A percentile compares a stretch with the other conserved stretches of the same genome.
phyloP scores from a whole-genome alignment of 2,888 invertebrate species.

The Ophion obscuratus region DNA sequence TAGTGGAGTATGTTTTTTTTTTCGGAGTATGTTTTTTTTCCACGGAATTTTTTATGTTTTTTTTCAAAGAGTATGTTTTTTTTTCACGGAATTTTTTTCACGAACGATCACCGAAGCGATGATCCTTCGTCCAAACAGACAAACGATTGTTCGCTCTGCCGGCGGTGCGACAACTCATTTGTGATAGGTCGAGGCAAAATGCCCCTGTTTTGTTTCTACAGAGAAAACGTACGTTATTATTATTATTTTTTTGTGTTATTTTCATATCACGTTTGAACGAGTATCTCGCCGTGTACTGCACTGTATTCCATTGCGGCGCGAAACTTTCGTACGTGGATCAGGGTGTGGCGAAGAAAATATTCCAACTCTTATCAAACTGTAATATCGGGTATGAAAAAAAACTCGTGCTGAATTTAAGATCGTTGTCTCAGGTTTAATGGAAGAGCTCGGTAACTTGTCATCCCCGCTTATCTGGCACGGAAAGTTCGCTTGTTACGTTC shows the following conservation, averaged over 20 bases:
- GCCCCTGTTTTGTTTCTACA: conserved; percentile 43
- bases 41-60: too few species aligned
- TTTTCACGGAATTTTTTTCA: too few species aligned
- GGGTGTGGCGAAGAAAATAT: not conserved
- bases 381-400: not conserved
- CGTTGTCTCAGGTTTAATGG: not conserved
- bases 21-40: too few species aligned
- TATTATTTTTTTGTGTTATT: conserved; percentile 5
- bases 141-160: conserved; percentile 54
- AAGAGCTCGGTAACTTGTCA: not conserved
- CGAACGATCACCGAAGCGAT: not conserved
- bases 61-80: too few species aligned
- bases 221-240: conserved; percentile 16
- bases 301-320: not conserved
- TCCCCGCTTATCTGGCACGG: not conserved
- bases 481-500: not conserved
- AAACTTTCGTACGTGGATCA: not conserved
- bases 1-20: conserved; percentile 8
- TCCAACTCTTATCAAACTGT: not conserved
- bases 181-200: conserved; percentile 19
- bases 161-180: conserved; percentile 51
- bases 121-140: conserved; percentile 15
- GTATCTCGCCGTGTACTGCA: not conserved
- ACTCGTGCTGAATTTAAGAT: not conserved
- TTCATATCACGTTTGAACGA: not conserved